Evolutionary conservation across 2,113 vertebrate genomes (phyloP), one percentile per base, ranked within the genome.

Genomic region (Hypomesus transpacificus): DNA sequence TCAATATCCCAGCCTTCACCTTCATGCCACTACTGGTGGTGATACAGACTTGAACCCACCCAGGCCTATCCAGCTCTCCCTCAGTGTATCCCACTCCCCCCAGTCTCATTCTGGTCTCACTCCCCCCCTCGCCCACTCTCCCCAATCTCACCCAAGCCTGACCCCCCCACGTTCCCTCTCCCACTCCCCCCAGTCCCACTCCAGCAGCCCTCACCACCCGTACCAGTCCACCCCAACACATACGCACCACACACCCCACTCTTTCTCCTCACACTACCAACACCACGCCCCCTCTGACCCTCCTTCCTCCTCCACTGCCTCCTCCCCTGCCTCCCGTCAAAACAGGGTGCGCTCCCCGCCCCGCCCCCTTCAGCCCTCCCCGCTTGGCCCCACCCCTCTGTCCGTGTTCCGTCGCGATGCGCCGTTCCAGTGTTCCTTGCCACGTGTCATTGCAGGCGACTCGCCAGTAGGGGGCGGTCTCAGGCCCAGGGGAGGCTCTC

Each of bases 381-480:
- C 90, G 1, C 75, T 91, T 46, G 87, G 86, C 28, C 84, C 87
- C 16, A 89, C 91, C 28, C 90, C 91, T 1, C 89, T 93, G 8
- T 89, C 91, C 0, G 92, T 93, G 72, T 93, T 92, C 76, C 73
- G 89, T 1, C 81, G 92, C 20, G 90, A 92, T 65, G 87, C 88
- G 0, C 91, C 92, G 11, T 90, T 90, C 63, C 92, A 93, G 78
- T 92, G 91, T 77, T 93, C 92, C 18, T 83, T 93, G 66, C 92
- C 92, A 3, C 91, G 87, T 39, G 85, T 82, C 61, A 84, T 74
- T 24, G 78, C 80, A 0, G 79, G 83, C 52, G 80, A 81, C 54
- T 88, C 91, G 51, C 82, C 89, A 51, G 64, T 83, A 20, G 89
- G 87, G 17, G 82, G 86, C 0, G 80, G 80, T 28, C 75, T 89